A percentile compares a stretch with the other conserved stretches of the same genome.
These are phyloP conservation scores for Stomatorhinus ivindoensis DNA, from an alignment of 2,113 vertebrate species.

Conservation along the genomic window DNA sequence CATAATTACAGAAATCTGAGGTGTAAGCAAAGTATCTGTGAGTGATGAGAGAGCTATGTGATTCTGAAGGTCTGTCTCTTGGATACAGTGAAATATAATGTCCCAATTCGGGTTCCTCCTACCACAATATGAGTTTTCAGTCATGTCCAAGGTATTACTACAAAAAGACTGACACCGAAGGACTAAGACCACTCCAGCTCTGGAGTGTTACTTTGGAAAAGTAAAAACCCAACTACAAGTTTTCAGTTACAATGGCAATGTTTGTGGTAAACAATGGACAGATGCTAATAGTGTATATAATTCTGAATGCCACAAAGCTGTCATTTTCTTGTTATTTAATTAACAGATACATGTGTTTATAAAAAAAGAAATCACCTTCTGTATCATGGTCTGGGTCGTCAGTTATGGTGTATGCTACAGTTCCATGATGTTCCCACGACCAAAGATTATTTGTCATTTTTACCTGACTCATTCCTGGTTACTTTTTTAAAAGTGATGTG, in stretches of 20 bases:
- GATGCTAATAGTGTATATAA: background rate
- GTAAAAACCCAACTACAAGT: background rate
- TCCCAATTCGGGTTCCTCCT: background rate
- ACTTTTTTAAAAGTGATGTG: background rate
- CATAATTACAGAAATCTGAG: constrained; percentile 1
- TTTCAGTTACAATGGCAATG: background rate
- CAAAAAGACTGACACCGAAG: background rate
- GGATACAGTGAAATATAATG: background rate
- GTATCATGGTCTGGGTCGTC: constrained; percentile 14
- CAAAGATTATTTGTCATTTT: background rate
- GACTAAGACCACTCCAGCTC: background rate
- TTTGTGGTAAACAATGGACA: background rate
- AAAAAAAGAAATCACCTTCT: background rate
- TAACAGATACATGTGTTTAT: background rate
- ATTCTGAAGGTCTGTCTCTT: background rate
- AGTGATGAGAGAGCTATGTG: background rate
- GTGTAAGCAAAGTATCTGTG: background rate
- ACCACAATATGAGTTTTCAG: background rate
- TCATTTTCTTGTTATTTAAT: background rate
- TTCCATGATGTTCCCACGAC: background rate
- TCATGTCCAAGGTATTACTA: background rate
- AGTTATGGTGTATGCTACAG: background rate
- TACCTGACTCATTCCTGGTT: background rate
- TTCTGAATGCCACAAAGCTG: constrained; percentile 12
- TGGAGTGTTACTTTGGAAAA: background rate